Conservation (phyloP, 2,888 invertebrate species). For the Aspidapion aeneum region DNA sequence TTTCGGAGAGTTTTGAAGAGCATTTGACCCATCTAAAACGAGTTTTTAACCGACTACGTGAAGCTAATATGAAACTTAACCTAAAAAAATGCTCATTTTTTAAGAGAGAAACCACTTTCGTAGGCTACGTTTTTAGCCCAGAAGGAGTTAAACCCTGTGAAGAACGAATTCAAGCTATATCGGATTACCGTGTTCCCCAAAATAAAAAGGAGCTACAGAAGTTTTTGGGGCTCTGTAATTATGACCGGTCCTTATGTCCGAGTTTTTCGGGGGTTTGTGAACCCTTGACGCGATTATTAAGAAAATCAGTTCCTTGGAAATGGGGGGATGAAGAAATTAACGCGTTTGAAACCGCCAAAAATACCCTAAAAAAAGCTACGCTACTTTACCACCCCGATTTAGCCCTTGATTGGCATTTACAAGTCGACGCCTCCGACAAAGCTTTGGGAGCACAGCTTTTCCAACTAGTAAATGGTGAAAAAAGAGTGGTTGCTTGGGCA, state of each 20-base stretch:
- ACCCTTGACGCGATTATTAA: slow-evolving; percentile 4
- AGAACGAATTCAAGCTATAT: neutral
- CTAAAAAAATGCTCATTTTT: slow-evolving; percentile 28
- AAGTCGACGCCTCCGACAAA: slow-evolving; percentile 9
- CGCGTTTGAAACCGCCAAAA: slow-evolving; percentile 7
- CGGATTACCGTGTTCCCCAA: slow-evolving; percentile 4
- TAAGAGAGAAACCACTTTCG: slow-evolving; percentile 2
- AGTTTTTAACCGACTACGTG: slow-evolving; percentile 19
- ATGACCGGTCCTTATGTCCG: slow-evolving; percentile 13
- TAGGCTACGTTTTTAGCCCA: neutral
- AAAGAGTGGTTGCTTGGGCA: neutral
- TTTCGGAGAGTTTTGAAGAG: slow-evolving; percentile 21
- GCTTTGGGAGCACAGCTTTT: slow-evolving; percentile 15
- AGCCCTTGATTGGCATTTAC: neutral
- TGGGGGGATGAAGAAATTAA: slow-evolving; percentile 2
- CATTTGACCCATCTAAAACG: slow-evolving; percentile 20
- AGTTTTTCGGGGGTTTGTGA: neutral
- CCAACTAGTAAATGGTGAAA: slow-evolving; percentile 1
- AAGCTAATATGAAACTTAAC: slow-evolving; percentile 25
- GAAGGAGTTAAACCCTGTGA: neutral
- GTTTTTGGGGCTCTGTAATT: slow-evolving; percentile 21
- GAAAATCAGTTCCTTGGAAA: slow-evolving; percentile 2
- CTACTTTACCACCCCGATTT: slow-evolving; percentile 8
- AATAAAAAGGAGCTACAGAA: slow-evolving; percentile 18
- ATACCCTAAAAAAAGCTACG: neutral